Evolutionary conservation across 2,797 vertebrate species (phyloP).

Genomic region (Megaceryle alcyon): DNA sequence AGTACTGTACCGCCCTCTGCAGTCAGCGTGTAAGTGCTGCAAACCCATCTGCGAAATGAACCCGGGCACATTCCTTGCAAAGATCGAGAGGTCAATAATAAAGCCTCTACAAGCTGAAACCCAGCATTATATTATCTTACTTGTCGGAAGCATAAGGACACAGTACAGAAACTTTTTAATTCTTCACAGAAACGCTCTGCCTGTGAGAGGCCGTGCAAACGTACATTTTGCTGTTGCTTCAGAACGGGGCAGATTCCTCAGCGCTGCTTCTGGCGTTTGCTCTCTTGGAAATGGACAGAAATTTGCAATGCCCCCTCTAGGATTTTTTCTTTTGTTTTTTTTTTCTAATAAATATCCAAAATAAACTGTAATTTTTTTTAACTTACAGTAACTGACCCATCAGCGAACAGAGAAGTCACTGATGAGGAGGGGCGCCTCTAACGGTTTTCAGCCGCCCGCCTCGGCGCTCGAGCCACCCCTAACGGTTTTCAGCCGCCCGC

Average conservation of each 20-base stretch:
- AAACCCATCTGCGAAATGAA: not conserved
- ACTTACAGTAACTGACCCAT: not conserved
- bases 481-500: too few relatives aligned
- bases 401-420: too few relatives aligned
- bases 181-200: not conserved
- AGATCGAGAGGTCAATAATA: not conserved
- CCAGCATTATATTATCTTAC: not conserved
- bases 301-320: not conserved
- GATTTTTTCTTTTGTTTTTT: not conserved
- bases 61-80: not conserved
- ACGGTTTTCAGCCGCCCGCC: not conserved
- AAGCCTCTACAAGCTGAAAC: not conserved
- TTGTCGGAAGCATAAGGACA: not conserved
- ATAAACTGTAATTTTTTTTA: not conserved
- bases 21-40: not conserved
- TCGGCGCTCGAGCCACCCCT: too few relatives aligned
- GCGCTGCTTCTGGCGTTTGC: not conserved
- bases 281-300: not conserved
- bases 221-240: not conserved
- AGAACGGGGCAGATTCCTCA: not conserved
- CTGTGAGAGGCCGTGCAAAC: not conserved
- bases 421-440: not conserved
- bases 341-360: not conserved
- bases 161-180: not conserved
- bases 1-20: constrained; percentile 38